These are phyloP conservation scores for Drosophila seclusa DNA, from an alignment of 2,888 invertebrate species.

Conservation along the genomic window DNA sequence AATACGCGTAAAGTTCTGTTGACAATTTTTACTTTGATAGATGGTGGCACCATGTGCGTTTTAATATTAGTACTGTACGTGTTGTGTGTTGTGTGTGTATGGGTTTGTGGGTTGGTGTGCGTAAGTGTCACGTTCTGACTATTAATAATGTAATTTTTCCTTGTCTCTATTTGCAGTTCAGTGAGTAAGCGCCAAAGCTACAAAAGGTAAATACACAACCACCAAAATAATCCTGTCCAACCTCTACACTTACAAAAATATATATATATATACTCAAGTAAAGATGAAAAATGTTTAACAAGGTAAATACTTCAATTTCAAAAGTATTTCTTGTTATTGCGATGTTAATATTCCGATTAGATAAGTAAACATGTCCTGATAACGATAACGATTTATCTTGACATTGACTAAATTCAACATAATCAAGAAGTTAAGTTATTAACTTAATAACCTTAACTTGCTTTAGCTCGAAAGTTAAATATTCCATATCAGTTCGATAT, in stretches of 20 bases:
- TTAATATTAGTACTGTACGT: neutral
- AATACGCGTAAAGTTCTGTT: slow-evolving; percentile 62
- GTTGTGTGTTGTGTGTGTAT: slow-evolving; percentile 24
- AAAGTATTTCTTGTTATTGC: neutral
- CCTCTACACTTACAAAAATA: neutral
- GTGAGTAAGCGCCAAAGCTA: slow-evolving; percentile 46
- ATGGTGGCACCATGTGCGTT: slow-evolving; percentile 50
- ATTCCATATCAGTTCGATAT: neutral
- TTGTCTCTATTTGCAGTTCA: slow-evolving; percentile 76
- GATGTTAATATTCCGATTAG: neutral
- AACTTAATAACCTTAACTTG: neutral
- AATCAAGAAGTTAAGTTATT: neutral
- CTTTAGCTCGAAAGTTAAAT: neutral
- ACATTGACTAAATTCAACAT: neutral
- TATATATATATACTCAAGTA: neutral
- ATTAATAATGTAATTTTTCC: slow-evolving; percentile 72
- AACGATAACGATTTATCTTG: neutral
- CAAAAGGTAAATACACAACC: slow-evolving; percentile 48
- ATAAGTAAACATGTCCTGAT: neutral
- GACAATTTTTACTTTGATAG: slow-evolving; percentile 64
- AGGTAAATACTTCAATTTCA: neutral
- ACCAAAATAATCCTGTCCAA: neutral
- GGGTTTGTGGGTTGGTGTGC: slow-evolving; percentile 17
- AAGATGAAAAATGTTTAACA: neutral
- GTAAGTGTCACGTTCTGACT: slow-evolving; percentile 69